phyloP scores from a whole-genome alignment of 2,888 invertebrate genomes.

The Ferdinandea cuprea region DNA sequence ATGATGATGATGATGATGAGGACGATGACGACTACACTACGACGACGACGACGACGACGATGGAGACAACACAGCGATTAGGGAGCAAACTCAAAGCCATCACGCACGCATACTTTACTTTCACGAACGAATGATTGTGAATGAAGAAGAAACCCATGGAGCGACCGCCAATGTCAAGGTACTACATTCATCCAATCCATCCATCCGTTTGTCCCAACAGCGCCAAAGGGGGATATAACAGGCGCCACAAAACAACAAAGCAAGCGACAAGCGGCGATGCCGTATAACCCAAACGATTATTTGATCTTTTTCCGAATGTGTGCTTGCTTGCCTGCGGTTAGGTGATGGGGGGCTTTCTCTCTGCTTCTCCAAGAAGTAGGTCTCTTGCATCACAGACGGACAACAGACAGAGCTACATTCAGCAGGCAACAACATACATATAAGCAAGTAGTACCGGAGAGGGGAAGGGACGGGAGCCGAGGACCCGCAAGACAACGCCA shows the following conservation, averaged over 20 bases:
- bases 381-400: conserved; percentile 61
- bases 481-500: conserved; percentile 8
- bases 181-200: too few species aligned
- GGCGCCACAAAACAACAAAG: conserved; percentile 53
- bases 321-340: conserved; percentile 72
- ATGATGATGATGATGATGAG: conserved; percentile 17
- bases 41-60: conserved; percentile 36
- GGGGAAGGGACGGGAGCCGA: conserved; percentile 37
- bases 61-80: conserved; percentile 58
- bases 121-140: conserved; percentile 71
- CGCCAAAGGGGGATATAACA: conserved; percentile 58
- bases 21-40: conserved; percentile 43
- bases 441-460: conserved; percentile 28
- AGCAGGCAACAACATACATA: conserved; percentile 27
- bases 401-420: conserved; percentile 55
- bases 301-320: conserved; percentile 74
- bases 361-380: conserved; percentile 46
- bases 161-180: conserved; percentile 71
- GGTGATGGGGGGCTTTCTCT: conserved; percentile 44
- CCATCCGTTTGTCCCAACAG: conserved; percentile 43
- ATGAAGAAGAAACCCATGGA: conserved; percentile 67
- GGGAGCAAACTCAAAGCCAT: conserved; percentile 68
- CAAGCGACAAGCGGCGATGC: conserved; percentile 10
- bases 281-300: conserved; percentile 70
- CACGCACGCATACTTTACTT: conserved; percentile 75